phyloP scores from a whole-genome alignment of 2,888 invertebrate species.

The Cephus runcator region DNA sequence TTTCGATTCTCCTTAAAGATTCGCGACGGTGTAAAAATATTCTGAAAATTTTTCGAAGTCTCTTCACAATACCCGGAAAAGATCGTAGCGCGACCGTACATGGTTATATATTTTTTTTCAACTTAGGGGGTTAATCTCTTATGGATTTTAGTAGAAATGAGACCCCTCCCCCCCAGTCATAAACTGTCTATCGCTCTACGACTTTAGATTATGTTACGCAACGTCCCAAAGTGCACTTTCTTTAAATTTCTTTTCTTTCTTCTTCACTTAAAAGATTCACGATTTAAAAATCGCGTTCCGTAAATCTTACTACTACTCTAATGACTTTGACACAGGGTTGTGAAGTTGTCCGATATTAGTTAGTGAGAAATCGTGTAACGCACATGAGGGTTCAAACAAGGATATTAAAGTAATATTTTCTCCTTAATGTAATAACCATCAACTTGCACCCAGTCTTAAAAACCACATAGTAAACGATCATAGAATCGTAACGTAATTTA shows the following conservation, averaged over 20 bases:
- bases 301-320: slow-evolving; percentile 30
- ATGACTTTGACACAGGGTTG: slow-evolving; percentile 14
- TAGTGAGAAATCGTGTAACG: slow-evolving; percentile 8
- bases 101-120: background rate
- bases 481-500: slow-evolving; percentile 13
- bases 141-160: background rate
- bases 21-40: slow-evolving; percentile 27
- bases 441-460: slow-evolving; percentile 22
- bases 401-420: slow-evolving; percentile 16
- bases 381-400: slow-evolving; percentile 10
- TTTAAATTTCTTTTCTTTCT: background rate
- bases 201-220: background rate
- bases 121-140: background rate
- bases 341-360: slow-evolving; percentile 23
- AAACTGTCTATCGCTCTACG: background rate
- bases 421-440: slow-evolving; percentile 16
- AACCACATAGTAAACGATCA: slow-evolving; percentile 14
- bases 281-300: slow-evolving; percentile 3
- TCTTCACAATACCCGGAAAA: background rate
- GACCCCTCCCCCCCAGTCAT: background rate
- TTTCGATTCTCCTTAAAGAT: background rate
- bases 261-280: background rate
- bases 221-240: slow-evolving; percentile 11
- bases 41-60: slow-evolving; percentile 12
- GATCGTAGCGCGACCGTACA: background rate